Evolutionary conservation across 2,888 invertebrate species (phyloP), one percentile per base, ranked within the genome.

Genomic region (Litoditis marina): DNA sequence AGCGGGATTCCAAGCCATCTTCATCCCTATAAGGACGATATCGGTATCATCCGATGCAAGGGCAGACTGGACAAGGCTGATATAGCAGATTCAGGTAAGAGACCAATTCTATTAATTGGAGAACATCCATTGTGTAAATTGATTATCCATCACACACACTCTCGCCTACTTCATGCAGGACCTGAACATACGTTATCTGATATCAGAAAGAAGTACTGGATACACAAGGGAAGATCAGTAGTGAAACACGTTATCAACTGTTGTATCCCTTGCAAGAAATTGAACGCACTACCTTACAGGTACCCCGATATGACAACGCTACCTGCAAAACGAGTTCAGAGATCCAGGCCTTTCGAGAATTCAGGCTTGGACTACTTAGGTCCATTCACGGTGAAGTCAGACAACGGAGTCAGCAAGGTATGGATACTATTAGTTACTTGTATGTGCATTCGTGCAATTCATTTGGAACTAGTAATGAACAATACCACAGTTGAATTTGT

Each of bases 381-480:
- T 0, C 84, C 84, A 0, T 42, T 84, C 13, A 66, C 55, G 34
- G 60, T 83, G 13, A 77, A 66, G 59, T 36, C 44, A 28, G 53
- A 22, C 1, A 34, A 3, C 25, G 32, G 61, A 19, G 80, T 82
- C 53, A n/a, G n/a, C n/a, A 78, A 78, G 46, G 27, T 46, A n/a
- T n/a, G n/a, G 79, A 73, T 84, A 16, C 69, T 74, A 16, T 34
- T 85, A 5, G 82, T 79, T 58, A 84, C 84, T 0, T 85, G 84
- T 73, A 81, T 84, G 0, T 71, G 83, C 0, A 84, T 82, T 44
- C 64, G 83, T 19, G 78, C 81, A 0, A 69, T 84, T 5, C 83
- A 84, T 66, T 66, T 85, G n/a, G 84, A 85, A 68, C 22, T 83
- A 4, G 71, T 82, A 0, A 65, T 61, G 0, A 71, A 78, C 6